Conservation (phyloP, 2,888 invertebrate species). For the Brenthis hecate region DNA sequence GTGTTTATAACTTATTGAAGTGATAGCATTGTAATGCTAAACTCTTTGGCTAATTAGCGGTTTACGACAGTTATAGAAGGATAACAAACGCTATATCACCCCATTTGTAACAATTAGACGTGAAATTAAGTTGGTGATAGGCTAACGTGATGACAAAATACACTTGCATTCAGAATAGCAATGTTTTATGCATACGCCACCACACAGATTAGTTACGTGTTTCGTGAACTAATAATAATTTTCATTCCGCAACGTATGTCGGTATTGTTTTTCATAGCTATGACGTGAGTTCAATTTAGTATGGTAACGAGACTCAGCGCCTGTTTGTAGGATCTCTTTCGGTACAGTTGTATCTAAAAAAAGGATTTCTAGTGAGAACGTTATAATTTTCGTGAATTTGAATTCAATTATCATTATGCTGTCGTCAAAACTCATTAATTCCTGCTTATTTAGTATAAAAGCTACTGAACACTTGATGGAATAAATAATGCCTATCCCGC, state of each 20-base stretch:
- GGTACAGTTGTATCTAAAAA: not conserved
- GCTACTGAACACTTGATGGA: too few relatives aligned
- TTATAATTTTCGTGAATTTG: not conserved
- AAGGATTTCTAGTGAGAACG: not conserved
- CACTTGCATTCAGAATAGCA: not conserved
- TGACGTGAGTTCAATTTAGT: not conserved
- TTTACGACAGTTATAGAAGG: too few relatives aligned
- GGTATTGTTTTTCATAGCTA: slow-evolving; percentile 3
- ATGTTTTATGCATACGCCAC: slow-evolving; percentile 16
- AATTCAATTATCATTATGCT: too few relatives aligned
- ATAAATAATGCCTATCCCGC: too few relatives aligned
- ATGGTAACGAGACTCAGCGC: slow-evolving; percentile 1
- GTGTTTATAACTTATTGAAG: too few relatives aligned
- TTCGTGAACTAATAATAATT: slow-evolving; percentile 14
- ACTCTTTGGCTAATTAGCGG: too few relatives aligned
- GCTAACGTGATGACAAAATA: not conserved
- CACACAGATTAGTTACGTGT: slow-evolving; percentile 4
- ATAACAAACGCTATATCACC: too few relatives aligned
- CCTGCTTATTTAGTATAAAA: too few relatives aligned
- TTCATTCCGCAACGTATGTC: not conserved
- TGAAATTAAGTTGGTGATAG: not conserved
- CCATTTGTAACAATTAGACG: not conserved
- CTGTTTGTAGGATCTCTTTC: not conserved
- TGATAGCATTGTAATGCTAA: too few relatives aligned
- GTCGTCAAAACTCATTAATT: too few relatives aligned